Conservation (phyloP, 2,797 vertebrate species). For the Hypotaenidia philippensis region DNA sequence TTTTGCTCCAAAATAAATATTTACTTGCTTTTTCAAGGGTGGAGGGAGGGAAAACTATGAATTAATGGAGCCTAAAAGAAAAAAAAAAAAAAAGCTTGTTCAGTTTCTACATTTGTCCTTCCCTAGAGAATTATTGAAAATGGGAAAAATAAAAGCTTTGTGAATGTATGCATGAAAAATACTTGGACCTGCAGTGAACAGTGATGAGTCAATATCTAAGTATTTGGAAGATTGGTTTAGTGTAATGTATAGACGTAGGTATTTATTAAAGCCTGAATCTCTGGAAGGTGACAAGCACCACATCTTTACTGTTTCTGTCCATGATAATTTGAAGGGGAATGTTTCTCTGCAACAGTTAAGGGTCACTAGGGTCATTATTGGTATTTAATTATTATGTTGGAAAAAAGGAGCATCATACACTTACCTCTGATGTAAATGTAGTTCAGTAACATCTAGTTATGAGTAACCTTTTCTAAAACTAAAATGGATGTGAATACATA, state of each 20-base stretch:
- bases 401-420: background rate
- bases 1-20: conserved; percentile 28
- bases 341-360: background rate
- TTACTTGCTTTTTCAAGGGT: background rate
- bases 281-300: background rate
- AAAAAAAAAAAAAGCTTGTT: background rate
- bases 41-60: background rate
- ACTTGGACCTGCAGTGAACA: background rate
- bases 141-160: conserved; percentile 14
- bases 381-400: background rate
- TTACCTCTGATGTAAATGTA: background rate
- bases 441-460: background rate
- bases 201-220: background rate
- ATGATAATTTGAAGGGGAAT: background rate
- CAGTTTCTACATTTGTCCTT: background rate
- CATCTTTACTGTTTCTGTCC: background rate
- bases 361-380: background rate
- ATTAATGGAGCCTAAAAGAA: conserved; percentile 6
- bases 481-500: background rate
- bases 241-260: background rate
- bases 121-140: background rate
- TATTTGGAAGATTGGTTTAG: background rate
- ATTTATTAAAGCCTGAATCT: background rate
- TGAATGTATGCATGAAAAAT: conserved; percentile 3
- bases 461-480: background rate